Conservation (phyloP, 2,888 invertebrate genomes). For the Andrena chrysosceles region DNA sequence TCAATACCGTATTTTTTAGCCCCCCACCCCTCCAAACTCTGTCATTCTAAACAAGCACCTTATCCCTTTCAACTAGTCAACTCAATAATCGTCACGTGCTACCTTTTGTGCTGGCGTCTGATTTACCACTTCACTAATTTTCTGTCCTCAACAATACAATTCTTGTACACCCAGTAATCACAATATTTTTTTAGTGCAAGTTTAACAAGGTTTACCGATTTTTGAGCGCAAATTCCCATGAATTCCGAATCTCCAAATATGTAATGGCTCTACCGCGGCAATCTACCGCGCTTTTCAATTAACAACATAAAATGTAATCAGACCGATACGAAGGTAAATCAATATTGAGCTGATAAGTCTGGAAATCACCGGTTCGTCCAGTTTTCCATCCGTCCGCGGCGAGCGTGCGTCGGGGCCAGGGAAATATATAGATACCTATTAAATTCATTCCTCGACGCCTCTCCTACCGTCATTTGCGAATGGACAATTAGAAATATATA, state of each 20-base stretch:
- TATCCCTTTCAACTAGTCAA: too few species aligned
- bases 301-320: constrained; percentile 38
- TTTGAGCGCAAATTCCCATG: constrained; percentile 25
- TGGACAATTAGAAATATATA: not conserved
- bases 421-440: constrained; percentile 13
- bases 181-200: constrained; percentile 29
- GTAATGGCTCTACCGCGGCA: constrained; percentile 1
- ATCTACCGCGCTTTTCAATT: constrained; percentile 24
- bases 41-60: too few species aligned
- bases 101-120: too few species aligned
- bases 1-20: too few species aligned
- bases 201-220: constrained; percentile 40
- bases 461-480: too few species aligned
- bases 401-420: not conserved
- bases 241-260: constrained; percentile 5
- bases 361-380: constrained; percentile 10
- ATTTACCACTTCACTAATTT: too few species aligned
- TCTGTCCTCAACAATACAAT: too few species aligned
- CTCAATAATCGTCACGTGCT: too few species aligned
- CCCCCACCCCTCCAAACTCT: too few species aligned
- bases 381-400: not conserved
- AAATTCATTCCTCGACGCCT: not conserved
- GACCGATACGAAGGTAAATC: constrained; percentile 33
- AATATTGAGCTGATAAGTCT: constrained; percentile 8
- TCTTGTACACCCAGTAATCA: too few species aligned